These are phyloP conservation scores for Ostrea denselamellosa DNA, from an alignment of 1,140 invertebrate species.

Conservation along the genomic window DNA sequence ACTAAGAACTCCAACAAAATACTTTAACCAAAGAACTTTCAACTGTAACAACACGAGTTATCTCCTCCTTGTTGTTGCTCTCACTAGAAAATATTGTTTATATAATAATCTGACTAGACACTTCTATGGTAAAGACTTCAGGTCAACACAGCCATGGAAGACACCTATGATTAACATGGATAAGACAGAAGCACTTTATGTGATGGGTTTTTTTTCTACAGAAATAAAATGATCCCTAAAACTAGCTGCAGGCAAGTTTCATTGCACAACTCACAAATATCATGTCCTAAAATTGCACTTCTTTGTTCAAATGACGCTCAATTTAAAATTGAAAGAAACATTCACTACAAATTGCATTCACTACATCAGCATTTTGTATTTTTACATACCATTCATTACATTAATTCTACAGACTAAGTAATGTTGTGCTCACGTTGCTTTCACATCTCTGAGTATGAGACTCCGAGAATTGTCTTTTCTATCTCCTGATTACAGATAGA, in stretches of 20 bases:
- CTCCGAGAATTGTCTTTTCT: not conserved
- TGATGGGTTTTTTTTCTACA: not conserved
- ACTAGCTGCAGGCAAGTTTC: not conserved
- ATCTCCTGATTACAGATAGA: not conserved
- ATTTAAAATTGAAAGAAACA: too few species aligned
- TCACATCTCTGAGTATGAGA: too few species aligned
- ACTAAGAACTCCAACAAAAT: constrained; percentile 23
- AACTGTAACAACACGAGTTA: not conserved
- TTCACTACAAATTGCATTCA: too few species aligned
- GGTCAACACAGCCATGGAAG: not conserved
- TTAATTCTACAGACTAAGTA: too few species aligned
- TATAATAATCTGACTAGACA: constrained; percentile 18
- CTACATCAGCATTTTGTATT: too few species aligned
- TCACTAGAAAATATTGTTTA: not conserved
- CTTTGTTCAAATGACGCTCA: not conserved
- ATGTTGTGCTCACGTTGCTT: too few species aligned
- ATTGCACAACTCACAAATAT: constrained; percentile 26
- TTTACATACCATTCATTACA: too few species aligned
- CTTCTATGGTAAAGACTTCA: not conserved
- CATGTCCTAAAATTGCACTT: not conserved
- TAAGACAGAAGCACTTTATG: not conserved
- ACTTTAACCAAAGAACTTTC: not conserved
- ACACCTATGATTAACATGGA: not conserved
- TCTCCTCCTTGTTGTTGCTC: not conserved
- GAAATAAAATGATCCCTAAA: not conserved